Conservation (phyloP, 2,797 vertebrate species). For the Sebastes melanostomus region DNA sequence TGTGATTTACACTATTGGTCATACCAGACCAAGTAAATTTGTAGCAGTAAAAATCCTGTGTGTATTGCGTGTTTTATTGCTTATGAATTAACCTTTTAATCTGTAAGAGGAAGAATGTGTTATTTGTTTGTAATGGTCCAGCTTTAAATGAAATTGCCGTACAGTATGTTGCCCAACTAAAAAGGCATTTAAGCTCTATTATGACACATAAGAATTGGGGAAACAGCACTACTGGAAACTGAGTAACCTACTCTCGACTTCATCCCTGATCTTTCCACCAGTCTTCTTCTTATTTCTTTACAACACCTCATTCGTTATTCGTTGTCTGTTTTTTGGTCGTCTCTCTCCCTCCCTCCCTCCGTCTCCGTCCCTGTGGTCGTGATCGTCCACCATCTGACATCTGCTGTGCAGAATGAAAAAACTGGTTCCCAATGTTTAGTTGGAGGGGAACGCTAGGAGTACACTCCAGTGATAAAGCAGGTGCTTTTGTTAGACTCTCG, state of each 20-base stretch:
- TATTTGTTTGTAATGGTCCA: background rate
- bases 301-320: background rate
- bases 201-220: background rate
- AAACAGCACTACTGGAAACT: background rate
- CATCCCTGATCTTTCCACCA: background rate
- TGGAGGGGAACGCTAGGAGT: slow-evolving; percentile 24
- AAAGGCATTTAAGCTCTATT: background rate
- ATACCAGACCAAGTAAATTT: background rate
- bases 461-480: slow-evolving; percentile 50
- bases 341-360: background rate
- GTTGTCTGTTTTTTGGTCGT: background rate
- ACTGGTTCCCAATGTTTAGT: slow-evolving; percentile 45
- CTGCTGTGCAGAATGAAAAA: slow-evolving; percentile 32
- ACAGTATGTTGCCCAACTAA: background rate
- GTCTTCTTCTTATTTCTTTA: background rate
- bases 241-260: background rate
- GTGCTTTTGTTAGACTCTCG: slow-evolving; percentile 59
- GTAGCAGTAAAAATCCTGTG: background rate
- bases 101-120: background rate
- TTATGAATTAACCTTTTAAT: background rate
- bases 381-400: slow-evolving; percentile 36
- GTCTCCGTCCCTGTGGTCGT: background rate
- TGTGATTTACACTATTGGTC: no score
- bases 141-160: background rate
- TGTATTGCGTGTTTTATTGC: background rate